Evolutionary conservation across 2,888 invertebrate genomes (phyloP).

Genomic region (Dysmachus trigonus): DNA sequence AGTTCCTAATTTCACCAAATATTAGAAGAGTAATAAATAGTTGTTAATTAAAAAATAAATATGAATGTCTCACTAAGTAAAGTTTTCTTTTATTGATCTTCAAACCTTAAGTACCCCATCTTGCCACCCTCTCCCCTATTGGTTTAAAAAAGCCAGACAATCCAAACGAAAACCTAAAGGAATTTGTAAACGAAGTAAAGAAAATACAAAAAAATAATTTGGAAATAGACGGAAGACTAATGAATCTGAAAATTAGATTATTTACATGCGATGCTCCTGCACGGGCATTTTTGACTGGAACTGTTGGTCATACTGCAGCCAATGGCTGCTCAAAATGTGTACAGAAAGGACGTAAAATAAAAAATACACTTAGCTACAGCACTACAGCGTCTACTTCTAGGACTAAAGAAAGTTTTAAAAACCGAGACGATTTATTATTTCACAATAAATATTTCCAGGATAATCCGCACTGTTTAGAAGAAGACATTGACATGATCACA

Average conservation of each 20-base stretch:
- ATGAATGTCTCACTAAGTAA: no score
- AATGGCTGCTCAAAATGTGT: slow-evolving; percentile 33
- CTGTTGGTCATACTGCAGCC: slow-evolving; percentile 6
- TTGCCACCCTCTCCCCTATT: no score
- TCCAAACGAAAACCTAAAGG: background rate
- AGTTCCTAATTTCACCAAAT: no score
- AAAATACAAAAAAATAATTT: background rate
- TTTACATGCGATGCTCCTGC: slow-evolving; percentile 36
- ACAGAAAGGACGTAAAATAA: slow-evolving; percentile 28
- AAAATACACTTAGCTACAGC: background rate
- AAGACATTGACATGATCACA: slow-evolving; percentile 23
- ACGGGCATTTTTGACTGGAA: slow-evolving; percentile 7
- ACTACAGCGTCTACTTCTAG: background rate
- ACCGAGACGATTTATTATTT: background rate
- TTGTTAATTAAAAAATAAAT: no score
- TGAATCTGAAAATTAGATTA: background rate
- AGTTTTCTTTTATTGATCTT: no score
- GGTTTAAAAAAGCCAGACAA: background rate
- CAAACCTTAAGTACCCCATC: no score
- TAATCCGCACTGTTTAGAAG: slow-evolving; percentile 14
- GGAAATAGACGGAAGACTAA: background rate
- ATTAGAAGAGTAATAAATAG: no score
- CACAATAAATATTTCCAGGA: background rate
- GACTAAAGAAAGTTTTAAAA: slow-evolving; percentile 23
- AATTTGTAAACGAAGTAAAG: background rate